Evolutionary conservation across 1,140 invertebrate genomes (phyloP).

Genomic region (Hyphantria cunea): DNA sequence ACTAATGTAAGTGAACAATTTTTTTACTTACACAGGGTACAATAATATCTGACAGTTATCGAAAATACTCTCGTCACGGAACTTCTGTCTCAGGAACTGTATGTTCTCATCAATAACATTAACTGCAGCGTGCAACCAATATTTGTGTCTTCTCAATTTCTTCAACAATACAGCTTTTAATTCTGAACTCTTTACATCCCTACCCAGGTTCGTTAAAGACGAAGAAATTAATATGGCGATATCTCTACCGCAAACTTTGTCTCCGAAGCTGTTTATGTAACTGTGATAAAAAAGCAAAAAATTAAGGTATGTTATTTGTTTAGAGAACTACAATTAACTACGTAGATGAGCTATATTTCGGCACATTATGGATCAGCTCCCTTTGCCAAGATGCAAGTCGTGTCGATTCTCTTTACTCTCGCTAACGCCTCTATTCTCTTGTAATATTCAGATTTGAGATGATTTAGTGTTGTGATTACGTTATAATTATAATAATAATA

Average conservation of each 20-base stretch:
- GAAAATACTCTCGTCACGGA: constrained; percentile 75
- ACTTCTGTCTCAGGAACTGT: constrained; percentile 72
- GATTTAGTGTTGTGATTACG: too few species aligned
- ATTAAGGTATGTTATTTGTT: not conserved
- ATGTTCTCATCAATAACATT: constrained; percentile 80
- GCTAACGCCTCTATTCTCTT: too few species aligned
- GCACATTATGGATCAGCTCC: too few species aligned
- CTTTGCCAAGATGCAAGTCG: too few species aligned
- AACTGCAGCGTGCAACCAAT: constrained; percentile 82
- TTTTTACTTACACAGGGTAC: constrained; percentile 80
- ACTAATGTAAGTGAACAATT: too few species aligned
- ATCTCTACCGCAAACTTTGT: constrained; percentile 82
- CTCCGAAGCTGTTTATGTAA: constrained; percentile 81
- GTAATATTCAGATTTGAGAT: too few species aligned
- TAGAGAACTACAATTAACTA: too few species aligned
- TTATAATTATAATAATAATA: too few species aligned
- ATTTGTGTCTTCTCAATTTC: constrained; percentile 79
- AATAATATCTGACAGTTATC: constrained; percentile 81
- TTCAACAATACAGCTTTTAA: constrained; percentile 54
- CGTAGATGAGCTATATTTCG: too few species aligned
- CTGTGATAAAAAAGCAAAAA: constrained; percentile 50
- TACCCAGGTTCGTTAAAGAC: constrained; percentile 35
- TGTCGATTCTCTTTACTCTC: too few species aligned
- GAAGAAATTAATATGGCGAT: constrained; percentile 69
- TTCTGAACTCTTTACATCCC: constrained; percentile 33